Conservation (phyloP, 2,888 invertebrate genomes). For the Cerastis leucographa region DNA sequence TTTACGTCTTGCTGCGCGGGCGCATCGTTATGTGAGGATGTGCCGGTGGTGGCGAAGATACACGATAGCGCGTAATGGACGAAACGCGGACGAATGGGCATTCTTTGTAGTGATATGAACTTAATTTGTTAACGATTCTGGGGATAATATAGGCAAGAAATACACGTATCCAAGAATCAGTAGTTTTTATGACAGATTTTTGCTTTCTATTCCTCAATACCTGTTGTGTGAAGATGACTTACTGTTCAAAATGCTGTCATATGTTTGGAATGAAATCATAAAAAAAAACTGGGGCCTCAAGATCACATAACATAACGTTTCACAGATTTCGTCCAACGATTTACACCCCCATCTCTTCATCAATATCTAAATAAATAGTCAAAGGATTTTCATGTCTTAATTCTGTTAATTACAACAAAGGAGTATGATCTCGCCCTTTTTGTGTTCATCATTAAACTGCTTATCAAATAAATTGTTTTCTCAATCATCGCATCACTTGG, state of each 20-base stretch:
- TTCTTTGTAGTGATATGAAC: conserved; percentile 5
- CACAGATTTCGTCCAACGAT: neutral
- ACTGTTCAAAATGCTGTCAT: neutral
- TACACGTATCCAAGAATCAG: neutral
- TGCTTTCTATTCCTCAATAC: no score
- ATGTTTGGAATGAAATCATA: neutral
- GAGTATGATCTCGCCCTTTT: neutral
- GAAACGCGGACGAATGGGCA: conserved; percentile 19
- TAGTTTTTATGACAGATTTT: no score
- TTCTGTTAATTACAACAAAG: neutral
- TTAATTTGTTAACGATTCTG: conserved; percentile 8
- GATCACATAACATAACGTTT: neutral
- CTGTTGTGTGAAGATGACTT: neutral
- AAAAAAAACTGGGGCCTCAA: neutral
- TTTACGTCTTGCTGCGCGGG: conserved; percentile 51
- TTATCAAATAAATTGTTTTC: conserved; percentile 9
- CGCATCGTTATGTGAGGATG: conserved; percentile 41
- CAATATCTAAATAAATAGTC: neutral
- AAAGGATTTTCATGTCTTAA: neutral
- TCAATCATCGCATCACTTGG: conserved; percentile 32
- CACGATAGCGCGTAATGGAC: conserved; percentile 35
- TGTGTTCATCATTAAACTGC: neutral
- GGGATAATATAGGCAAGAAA: neutral
- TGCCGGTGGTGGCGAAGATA: conserved; percentile 59
- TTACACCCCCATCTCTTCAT: no score